Base-by-base conservation (phyloP, 2,888 invertebrate genomes). In the Leucozona laternaria region DNA sequence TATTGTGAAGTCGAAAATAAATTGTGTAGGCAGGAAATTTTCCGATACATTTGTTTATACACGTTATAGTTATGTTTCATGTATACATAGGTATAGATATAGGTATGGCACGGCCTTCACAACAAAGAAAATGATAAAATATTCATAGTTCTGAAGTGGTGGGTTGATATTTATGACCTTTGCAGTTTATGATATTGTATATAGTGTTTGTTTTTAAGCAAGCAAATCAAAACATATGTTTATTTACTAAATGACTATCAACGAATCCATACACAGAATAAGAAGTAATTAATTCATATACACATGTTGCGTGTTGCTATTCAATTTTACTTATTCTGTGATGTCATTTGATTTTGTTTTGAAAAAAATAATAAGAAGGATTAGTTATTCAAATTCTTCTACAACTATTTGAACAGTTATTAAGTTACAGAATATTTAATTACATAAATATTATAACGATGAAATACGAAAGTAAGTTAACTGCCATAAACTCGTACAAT, bases 121-220 rank as follows among this genome's bases (percentile, higher is more conserved):
- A 53, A 64, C 2, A 11, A 64, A 64, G 28, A 64, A 43, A 25
- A 13, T 20, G n/a, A 40, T 25, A 62, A 43, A 43, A 25, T 45
- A 45, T 64, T 64, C 25, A 64, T 25, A 37, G 10, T 58, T 13
- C 13, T 15, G 60, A 22, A 10, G 60, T 8, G 3, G 53, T 53
- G 25, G 53, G 25, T 53, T 25, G 25, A 37, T 58, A 37, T 37
- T 15, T 60, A 58, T 58, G 34, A 57, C 20, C 17, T 58, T 58
- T 37, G 15, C 13, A 34, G 6, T 62, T n/a, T 28, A 28, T 17
- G 22, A 64, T 25, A 15, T 43, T 62, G 13, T 25, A n/a, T 4
- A 31, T 31, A 48, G 48, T 48, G 20, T 11, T 25, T 13, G 13
- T 22, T 50, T 50, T 15, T 11, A 2, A 22, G 0, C 20, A 10